Evolutionary conservation across 64 coral and sea anemone species (phyloP), one percentile per base, ranked within the genome.

Genomic region (Acropora tenuis): DNA sequence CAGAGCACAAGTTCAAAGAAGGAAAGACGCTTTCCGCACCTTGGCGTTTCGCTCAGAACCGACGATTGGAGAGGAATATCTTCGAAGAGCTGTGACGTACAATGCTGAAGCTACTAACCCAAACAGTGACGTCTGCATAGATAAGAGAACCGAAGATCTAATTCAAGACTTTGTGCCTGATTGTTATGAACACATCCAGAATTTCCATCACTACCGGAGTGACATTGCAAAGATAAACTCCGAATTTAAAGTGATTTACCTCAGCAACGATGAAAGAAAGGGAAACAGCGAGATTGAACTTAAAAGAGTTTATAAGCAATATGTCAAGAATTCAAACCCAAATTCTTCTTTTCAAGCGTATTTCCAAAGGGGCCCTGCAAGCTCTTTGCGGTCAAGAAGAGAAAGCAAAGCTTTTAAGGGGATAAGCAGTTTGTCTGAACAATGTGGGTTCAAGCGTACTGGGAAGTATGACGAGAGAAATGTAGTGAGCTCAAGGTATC

Each of bases 121-220:
- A 18, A 68, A 17, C 3, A 17, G 15, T 68, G 43, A 48, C 43
- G 1, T 42, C 19, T 1, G 41, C 5, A 63, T 47, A 7, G 12
- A 46, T 41, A 83, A 83, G 16, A 83, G 68, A 83, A 12, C 3
- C 4, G 1, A 68, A n/a, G 80, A 83, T 12, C 11, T 83, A 42
- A 20, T 83, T 66, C 80, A 83, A 17, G 61, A 68, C 45, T 41
- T 83, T n/a, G 80, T 83, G 6, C 80, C 80, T 5, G 41, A 67
- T 8, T 83, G 80, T 16, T 83, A 67, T 16, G 80, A 83, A 16
- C 80, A 83, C 17, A 65, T 83, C 16, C 60, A 68, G 30, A 69
- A 83, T 83, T 83, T 66, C 30, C 80, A 83, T 46, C 80, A 83
- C 41, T 83, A 83, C 16, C 80, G 80, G 12, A 83, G 44, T 16